Percentiles rank a stretch among this genome's conserved stretches.
Conservation (phyloP, 2,113 vertebrate species). For the Nycticryphes semicollaris region DNA sequence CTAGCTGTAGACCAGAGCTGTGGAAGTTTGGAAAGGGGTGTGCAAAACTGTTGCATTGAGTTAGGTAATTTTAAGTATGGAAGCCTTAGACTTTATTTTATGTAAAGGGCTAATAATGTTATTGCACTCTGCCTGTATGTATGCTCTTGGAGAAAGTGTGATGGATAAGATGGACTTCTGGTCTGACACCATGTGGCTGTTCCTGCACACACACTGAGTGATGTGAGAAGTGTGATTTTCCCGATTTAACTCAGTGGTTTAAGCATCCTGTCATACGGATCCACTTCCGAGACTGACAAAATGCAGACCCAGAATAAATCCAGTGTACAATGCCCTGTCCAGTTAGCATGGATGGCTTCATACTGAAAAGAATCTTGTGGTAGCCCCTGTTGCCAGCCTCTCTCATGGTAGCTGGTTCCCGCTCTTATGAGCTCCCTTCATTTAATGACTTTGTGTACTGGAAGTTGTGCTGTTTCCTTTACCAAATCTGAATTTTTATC, state of each 20-base stretch:
- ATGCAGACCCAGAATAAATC: background rate
- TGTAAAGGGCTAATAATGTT: background rate
- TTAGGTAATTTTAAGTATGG: background rate
- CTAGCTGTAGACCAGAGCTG: background rate
- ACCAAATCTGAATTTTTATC: background rate
- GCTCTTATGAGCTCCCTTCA: background rate
- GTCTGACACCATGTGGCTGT: background rate
- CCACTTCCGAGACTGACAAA: background rate
- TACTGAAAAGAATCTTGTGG: background rate
- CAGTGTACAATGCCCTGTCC: background rate
- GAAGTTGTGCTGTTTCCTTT: background rate
- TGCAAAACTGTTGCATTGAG: background rate
- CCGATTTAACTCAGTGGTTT: background rate
- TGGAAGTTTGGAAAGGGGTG: background rate
- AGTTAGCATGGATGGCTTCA: background rate
- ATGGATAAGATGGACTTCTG: background rate
- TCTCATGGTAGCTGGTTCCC: background rate
- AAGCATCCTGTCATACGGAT: background rate
- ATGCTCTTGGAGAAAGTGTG: background rate
- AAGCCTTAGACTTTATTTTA: background rate
- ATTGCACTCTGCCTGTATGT: accelerated
- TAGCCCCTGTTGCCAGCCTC: background rate
- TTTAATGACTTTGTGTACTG: background rate
- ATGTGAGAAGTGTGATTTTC: background rate
- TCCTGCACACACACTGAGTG: accelerated